phyloP scores from a whole-genome alignment of 2,888 invertebrate genomes.

The Mythimna albipuncta region DNA sequence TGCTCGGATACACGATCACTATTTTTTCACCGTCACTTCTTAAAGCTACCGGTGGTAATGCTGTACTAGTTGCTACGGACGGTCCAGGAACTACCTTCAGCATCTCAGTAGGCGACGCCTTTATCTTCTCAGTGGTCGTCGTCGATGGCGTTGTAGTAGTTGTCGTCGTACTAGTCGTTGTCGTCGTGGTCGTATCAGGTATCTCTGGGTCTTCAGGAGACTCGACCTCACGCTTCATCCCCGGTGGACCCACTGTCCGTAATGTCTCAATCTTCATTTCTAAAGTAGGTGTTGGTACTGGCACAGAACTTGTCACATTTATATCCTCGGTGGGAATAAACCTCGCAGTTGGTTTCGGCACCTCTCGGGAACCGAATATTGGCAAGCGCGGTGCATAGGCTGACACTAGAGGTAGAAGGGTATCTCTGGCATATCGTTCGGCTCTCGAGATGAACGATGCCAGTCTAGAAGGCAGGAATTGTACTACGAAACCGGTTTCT shows the following conservation, averaged over 20 bases:
- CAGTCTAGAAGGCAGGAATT: slow-evolving; percentile 94
- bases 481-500: slow-evolving; percentile 92
- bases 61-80: slow-evolving; percentile 81
- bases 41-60: slow-evolving; percentile 85
- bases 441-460: slow-evolving; percentile 95
- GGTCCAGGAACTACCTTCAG: slow-evolving; percentile 82
- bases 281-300: slow-evolving; percentile 86
- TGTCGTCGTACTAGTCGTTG: slow-evolving; percentile 74
- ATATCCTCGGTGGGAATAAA: slow-evolving; percentile 91
- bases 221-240: slow-evolving; percentile 82
- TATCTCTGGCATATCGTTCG: slow-evolving; percentile 95
- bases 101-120: slow-evolving; percentile 82
- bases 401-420: slow-evolving; percentile 94
- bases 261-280: slow-evolving; percentile 89
- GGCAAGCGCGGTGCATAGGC: slow-evolving; percentile 94
- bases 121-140: slow-evolving; percentile 76
- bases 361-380: slow-evolving; percentile 88
- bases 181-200: slow-evolving; percentile 74
- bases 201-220: slow-evolving; percentile 85
- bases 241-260: slow-evolving; percentile 85
- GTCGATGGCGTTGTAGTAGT: slow-evolving; percentile 69
- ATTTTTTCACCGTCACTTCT: slow-evolving; percentile 86
- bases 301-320: slow-evolving; percentile 80
- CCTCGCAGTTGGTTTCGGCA: slow-evolving; percentile 89
- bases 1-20: slow-evolving; percentile 89